Percentiles rank a stretch among this genome's conserved stretches.
phyloP scores from a whole-genome alignment of 2,888 invertebrate species.

The Salticus scenicus region DNA sequence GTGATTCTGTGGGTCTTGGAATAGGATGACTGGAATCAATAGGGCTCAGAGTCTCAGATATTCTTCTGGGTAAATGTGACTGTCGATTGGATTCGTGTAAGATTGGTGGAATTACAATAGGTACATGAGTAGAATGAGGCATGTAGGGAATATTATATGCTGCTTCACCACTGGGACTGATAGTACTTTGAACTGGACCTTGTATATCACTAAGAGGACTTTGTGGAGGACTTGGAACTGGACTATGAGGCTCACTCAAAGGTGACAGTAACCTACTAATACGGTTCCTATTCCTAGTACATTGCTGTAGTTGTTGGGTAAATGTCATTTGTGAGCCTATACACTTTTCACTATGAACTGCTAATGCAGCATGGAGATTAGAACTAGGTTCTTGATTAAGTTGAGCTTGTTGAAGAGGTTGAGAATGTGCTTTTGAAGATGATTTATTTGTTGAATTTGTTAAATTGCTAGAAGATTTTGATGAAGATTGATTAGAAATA shows the following conservation, averaged over 20 bases:
- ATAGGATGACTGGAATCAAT: conserved; percentile 55
- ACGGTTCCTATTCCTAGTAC: conserved; percentile 83
- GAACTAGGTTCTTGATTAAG: conserved; percentile 25
- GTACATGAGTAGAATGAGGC: conserved; percentile 56
- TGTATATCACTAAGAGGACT: conserved; percentile 79
- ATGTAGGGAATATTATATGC: conserved; percentile 17
- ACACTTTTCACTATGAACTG: conserved; percentile 44
- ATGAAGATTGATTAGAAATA: conserved; percentile 79
- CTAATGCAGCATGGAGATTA: conserved; percentile 8
- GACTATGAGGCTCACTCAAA: conserved; percentile 82
- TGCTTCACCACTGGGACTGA: conserved; percentile 24
- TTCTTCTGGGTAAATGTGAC: conserved; percentile 54
- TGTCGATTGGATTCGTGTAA: conserved; percentile 37
- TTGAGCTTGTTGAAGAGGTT: conserved; percentile 36
- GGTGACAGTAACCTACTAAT: conserved; percentile 79
- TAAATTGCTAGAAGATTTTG: conserved; percentile 84
- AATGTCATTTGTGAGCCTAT: conserved; percentile 83
- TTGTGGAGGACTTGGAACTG: conserved; percentile 88
- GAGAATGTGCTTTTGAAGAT: conserved; percentile 73
- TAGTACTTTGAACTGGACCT: conserved; percentile 70
- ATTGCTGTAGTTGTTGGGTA: conserved; percentile 92
- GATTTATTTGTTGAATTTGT: conserved; percentile 82
- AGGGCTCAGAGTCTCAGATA: conserved; percentile 35
- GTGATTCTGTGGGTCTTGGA: conserved; percentile 75
- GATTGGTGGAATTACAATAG: conserved; percentile 49